Base-by-base conservation (phyloP, 2,888 invertebrate species). In the Seladonia tumulorum region DNA sequence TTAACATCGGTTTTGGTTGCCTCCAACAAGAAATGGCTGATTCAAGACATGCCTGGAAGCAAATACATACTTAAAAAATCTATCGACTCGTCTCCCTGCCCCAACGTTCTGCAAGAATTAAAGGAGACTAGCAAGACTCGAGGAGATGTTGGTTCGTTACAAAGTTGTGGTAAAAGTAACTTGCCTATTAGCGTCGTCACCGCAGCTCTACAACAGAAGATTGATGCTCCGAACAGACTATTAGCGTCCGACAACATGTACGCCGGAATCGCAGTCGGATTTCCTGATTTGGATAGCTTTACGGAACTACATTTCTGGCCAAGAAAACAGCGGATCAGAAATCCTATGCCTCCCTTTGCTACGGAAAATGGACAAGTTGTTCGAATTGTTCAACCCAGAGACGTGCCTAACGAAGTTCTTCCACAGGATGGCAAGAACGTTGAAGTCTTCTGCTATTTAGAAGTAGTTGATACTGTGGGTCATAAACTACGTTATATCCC, bases 401-500 rank as follows among this genome's bases (percentile, higher is more conserved):
- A 93, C 60, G 85, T 94, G 35, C 92, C 93, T 0, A 78, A 86
- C 14, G 92, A 92, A 8, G 92, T 92, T 29, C 82, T 90, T 78
- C 85, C 92, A 22, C 71, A 85, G 12, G 88, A 91, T 53, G 88
- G 70, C 57, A 89, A 75, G 70, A 84, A 87, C 79, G 35, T 47
- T 7, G 91, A 87, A 39, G 86, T 94, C 3, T 88, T 93, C 60
- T 95, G 95, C 25, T 96, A 95, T 90, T 92, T 96, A 73, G 96
- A 96, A 93, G 95, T 96, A n/a, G 94, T 96, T 39, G 96, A 97
- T 93, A 87, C 95, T 5, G 92, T 94, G 8, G 94, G 94, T 82
- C 94, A 95, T 22, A 95, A 95, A 84, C 92, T 96, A 22, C 94
- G 96, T 78, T 96, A 96, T 90, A 93, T 97, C 39, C 95, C 96